phyloP scores from a whole-genome alignment of 2,113 vertebrate genomes.

The Orycteropus afer region DNA sequence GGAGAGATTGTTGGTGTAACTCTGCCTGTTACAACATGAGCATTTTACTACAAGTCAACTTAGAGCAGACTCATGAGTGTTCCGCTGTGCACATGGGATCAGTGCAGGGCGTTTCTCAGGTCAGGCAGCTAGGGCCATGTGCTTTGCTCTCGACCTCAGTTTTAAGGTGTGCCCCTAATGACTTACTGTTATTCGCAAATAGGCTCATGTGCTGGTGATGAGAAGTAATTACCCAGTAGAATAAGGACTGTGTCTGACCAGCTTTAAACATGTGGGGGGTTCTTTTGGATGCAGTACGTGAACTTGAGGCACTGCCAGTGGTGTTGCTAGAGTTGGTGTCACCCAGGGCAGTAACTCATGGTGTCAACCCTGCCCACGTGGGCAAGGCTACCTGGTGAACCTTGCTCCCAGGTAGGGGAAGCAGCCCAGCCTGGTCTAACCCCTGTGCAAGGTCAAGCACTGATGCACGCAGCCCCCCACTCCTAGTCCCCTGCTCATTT shows the following conservation, averaged over 20 bases:
- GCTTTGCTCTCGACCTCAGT: not conserved
- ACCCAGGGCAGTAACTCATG: too few relatives aligned
- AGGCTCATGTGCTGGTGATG: not conserved
- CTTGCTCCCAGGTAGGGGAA: too few relatives aligned
- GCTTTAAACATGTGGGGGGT: not conserved
- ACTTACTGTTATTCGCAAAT: constrained; percentile 9
- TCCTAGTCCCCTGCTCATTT: too few relatives aligned
- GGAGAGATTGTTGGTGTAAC: not conserved
- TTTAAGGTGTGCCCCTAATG: not conserved
- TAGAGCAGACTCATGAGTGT: not conserved
- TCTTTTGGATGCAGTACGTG: not conserved
- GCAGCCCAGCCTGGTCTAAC: too few relatives aligned
- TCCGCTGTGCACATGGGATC: not conserved
- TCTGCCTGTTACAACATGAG: not conserved
- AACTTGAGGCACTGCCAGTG: not conserved
- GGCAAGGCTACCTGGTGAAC: too few relatives aligned
- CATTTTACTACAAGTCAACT: not conserved
- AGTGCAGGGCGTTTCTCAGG: not conserved
- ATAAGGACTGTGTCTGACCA: not conserved
- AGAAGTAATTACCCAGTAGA: not conserved
- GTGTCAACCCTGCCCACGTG: too few relatives aligned
- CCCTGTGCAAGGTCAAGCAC: too few relatives aligned
- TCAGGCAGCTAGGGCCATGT: not conserved
- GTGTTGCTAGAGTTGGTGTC: not conserved
- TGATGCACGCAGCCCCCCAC: too few relatives aligned